Evolutionary conservation across 2,888 invertebrate genomes (phyloP).

Genomic region (Drosophila falleni): DNA sequence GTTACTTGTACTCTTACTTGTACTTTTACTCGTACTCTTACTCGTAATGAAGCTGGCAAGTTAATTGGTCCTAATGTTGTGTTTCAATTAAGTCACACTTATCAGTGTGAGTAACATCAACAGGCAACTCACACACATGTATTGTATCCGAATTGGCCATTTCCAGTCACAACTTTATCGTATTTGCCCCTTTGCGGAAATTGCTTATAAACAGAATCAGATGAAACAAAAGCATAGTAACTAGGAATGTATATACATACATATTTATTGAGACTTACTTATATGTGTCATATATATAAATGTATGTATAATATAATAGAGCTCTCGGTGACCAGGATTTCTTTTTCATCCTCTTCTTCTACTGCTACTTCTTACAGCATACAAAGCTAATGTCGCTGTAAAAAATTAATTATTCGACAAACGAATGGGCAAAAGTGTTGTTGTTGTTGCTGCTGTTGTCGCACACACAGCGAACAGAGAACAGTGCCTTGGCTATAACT

Average conservation of each 20-base stretch:
- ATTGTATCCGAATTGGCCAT: constrained; percentile 10
- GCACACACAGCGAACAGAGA: constrained; percentile 4
- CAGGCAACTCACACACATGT: constrained; percentile 1
- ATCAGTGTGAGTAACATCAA: constrained; percentile 37
- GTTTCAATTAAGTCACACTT: constrained; percentile 64
- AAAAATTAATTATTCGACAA: constrained; percentile 64
- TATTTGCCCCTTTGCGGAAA: background rate
- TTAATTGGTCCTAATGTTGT: constrained; percentile 52
- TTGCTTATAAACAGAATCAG: background rate
- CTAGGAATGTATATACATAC: background rate
- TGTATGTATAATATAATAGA: constrained; percentile 1
- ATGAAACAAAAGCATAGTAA: background rate
- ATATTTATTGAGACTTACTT: background rate
- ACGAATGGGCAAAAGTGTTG: constrained; percentile 29
- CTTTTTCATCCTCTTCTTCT: background rate
- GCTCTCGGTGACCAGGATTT: background rate
- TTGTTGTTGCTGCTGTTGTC: constrained; percentile 4
- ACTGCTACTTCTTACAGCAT: background rate
- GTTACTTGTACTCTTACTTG: constrained; percentile 22
- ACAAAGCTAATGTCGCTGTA: constrained; percentile 43
- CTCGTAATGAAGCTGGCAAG: constrained; percentile 34
- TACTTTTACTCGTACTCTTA: constrained; percentile 14
- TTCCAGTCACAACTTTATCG: constrained; percentile 7
- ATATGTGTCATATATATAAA: background rate
- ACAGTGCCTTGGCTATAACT: constrained; percentile 41